Evolutionary conservation across 2,797 vertebrate genomes (phyloP), one percentile per base, ranked within the genome.

Genomic region (Macropus fuliginosus): DNA sequence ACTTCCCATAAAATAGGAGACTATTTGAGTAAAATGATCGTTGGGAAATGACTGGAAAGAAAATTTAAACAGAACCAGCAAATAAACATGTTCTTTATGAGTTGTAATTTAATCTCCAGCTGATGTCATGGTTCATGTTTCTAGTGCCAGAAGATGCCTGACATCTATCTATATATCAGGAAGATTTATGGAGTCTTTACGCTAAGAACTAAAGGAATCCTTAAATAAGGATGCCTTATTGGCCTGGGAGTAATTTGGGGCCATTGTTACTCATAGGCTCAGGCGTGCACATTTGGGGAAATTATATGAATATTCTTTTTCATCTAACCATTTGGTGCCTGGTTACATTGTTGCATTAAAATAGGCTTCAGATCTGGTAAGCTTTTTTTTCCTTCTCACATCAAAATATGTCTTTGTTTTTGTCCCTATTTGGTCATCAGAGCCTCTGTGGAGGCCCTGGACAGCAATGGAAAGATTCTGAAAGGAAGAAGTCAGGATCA

Each of bases 51-150:
- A 59, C 29, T 55, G 5, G 50, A 46, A 94, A 91, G 74, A 93
- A 90, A 93, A 97, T 94, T 97, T 97, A 96, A 98, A 96, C 94
- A 98, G 97, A 96, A 95, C 97, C 97, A 97, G 92, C 90, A 97
- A 98, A 97, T 98, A 98, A 96, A 56, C 93, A 93, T 97, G 66
- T 27, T 95, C 97, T 98, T 98, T 98, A 96, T 97, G 97, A 94
- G 57, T 94, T 92, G 93, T 96, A 96, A 98, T 98, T 97, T 96
- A 95, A 97, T 96, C 96, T 89, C 56, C 14, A 40, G 96, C 52
- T 92, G 54, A 96, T 96, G 90, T 97, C 92, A 94, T 97, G 98
- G 56, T 93, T 93, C 11, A 6, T 94, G 91, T 98, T 96, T 98
- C 94, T 95, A 96, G 55, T 97, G 96, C 92, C 95, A 97, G 91